phyloP scores from a whole-genome alignment of 2,113 vertebrate species.

The Sitta europaea region DNA sequence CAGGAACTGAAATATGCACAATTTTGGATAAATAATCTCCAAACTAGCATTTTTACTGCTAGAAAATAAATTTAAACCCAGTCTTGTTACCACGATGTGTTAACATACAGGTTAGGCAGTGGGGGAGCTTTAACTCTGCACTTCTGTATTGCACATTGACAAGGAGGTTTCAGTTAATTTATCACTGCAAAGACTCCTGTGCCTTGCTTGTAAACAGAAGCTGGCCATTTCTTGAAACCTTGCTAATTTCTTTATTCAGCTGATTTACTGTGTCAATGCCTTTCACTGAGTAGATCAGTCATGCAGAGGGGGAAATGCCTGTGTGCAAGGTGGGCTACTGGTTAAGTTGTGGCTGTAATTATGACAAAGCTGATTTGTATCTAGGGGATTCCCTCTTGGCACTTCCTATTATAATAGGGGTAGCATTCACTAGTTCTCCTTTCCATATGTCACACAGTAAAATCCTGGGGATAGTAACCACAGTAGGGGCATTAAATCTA shows the following conservation, averaged over 20 bases:
- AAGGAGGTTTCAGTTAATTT: neutral
- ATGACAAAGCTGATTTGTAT: neutral
- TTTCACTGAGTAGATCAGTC: neutral
- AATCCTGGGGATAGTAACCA: neutral
- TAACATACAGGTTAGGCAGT: neutral
- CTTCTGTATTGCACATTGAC: neutral
- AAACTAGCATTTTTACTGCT: neutral
- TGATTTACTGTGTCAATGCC: neutral
- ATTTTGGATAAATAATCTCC: neutral
- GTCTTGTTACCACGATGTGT: neutral
- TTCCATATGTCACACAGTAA: neutral
- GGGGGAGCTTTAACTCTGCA: neutral
- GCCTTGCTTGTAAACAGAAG: neutral
- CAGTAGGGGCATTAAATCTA: neutral
- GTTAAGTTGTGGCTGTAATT: neutral
- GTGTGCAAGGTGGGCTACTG: neutral
- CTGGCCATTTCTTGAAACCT: neutral
- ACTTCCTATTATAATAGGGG: neutral
- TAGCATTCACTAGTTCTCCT: neutral
- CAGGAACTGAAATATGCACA: neutral
- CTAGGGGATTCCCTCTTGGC: neutral
- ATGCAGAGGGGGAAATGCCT: neutral
- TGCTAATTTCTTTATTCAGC: neutral
- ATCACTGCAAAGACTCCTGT: neutral
- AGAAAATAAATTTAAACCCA: neutral